These are phyloP conservation scores for Venustaconcha ellipsiformis DNA, from an alignment of 1,140 invertebrate genomes.

Conservation along the genomic window DNA sequence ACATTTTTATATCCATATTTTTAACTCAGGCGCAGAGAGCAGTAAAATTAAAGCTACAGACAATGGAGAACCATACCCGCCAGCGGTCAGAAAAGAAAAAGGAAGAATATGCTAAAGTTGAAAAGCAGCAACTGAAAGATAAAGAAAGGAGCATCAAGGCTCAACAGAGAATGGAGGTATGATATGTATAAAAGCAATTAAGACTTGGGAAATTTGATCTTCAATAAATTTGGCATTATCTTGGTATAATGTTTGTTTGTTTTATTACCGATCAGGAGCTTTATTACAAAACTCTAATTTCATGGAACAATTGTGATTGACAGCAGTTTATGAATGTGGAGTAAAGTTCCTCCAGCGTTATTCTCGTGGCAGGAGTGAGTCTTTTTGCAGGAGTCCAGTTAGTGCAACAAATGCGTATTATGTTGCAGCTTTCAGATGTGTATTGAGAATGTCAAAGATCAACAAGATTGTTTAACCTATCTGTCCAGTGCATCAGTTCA, in stretches of 20 bases:
- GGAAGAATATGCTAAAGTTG: conserved; percentile 44
- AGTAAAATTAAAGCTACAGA: conserved; percentile 48
- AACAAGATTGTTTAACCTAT: too few species aligned
- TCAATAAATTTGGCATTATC: not conserved
- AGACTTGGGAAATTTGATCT: not conserved
- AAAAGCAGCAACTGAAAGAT: conserved; percentile 48
- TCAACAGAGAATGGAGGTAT: conserved; percentile 56
- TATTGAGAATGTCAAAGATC: too few species aligned
- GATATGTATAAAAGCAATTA: not conserved
- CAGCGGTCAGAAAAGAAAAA: conserved; percentile 42
- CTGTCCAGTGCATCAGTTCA: too few species aligned
- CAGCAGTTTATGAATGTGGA: not conserved
- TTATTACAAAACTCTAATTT: not conserved
- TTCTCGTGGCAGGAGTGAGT: too few species aligned
- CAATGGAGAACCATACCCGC: conserved; percentile 48
- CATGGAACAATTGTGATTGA: not conserved
- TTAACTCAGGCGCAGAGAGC: conserved; percentile 46
- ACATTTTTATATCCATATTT: not conserved
- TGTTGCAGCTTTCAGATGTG: too few species aligned
- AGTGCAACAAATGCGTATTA: not conserved
- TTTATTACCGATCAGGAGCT: not conserved
- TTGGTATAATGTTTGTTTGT: not conserved
- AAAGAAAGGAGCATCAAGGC: conserved; percentile 45
- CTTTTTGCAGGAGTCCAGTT: not conserved
- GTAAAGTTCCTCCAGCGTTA: too few species aligned